Evolutionary conservation across 2,888 invertebrate genomes (phyloP).

Genomic region (Andrena haemorrhoa): DNA sequence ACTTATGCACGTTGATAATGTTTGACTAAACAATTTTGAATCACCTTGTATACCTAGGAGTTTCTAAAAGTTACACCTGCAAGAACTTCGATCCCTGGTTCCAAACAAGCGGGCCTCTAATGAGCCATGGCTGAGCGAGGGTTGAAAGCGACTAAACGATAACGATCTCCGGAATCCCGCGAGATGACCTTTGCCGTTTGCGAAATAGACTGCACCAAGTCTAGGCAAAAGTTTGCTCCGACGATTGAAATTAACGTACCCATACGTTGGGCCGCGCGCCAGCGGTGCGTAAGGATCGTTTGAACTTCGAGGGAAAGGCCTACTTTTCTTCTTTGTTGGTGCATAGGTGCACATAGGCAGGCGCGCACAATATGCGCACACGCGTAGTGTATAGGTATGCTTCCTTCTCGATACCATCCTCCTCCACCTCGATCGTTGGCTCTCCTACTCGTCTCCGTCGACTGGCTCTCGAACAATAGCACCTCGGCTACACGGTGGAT

Average conservation of each 20-base stretch:
- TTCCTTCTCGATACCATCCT: slow-evolving; percentile 66
- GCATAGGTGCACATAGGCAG: neutral
- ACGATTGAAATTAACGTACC: slow-evolving; percentile 67
- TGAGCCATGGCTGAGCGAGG: neutral
- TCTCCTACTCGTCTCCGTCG: slow-evolving; percentile 61
- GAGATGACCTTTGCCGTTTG: slow-evolving; percentile 65
- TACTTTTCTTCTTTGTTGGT: slow-evolving; percentile 61
- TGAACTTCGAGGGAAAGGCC: slow-evolving; percentile 67
- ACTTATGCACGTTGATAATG: no score
- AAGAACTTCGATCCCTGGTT: no score
- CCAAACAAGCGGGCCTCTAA: neutral
- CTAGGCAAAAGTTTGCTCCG: slow-evolving; percentile 48
- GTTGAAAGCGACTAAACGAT: slow-evolving; percentile 8
- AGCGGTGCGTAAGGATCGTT: slow-evolving; percentile 68
- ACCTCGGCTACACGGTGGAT: slow-evolving; percentile 74
- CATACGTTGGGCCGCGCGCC: slow-evolving; percentile 21
- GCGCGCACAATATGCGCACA: neutral
- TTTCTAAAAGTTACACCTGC: no score
- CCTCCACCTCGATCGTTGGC: slow-evolving; percentile 41
- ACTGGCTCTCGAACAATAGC: slow-evolving; percentile 72
- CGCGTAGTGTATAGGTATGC: slow-evolving; percentile 33
- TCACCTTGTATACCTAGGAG: no score
- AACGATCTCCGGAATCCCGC: slow-evolving; percentile 40
- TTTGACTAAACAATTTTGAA: no score
- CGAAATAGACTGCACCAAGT: slow-evolving; percentile 62